Base-by-base conservation (phyloP, 1,140 invertebrate species). In the Pogonomyrmex californicus region DNA sequence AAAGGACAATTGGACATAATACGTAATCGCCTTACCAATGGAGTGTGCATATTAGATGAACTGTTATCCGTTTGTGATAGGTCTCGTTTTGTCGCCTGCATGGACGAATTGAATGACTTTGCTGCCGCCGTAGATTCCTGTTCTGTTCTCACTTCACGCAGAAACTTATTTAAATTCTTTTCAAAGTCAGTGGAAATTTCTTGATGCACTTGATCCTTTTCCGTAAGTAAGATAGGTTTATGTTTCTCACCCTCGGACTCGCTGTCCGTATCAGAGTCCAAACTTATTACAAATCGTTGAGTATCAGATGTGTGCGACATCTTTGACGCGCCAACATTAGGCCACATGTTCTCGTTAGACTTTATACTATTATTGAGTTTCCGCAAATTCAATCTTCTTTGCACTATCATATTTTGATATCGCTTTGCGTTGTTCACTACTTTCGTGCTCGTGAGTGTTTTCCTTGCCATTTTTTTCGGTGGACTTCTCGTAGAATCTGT, bases 261-360 rank as follows among this genome's bases (percentile, higher is more conserved):
- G 77, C 92, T 95, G 10, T 95, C 95, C 1, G 94, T 91, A 38
- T 95, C 95, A 1, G 93, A 92, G 4, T 91, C 94, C 1, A 95
- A 86, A 86, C 79, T 93, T 23, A 95, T 95, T 5, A 95, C 90
- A 75, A 95, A 91, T n/a, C 93, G 77, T 60, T 93, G 86, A 3
- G 85, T 85, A 0, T 91, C 92, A 30, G 49, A 33, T 14, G 68
- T 51, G 54, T 73, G 68, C 12, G 73, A 56, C 12, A 65, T 38
- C 23, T 92, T 92, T 41, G 88, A 66, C 58, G 89, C 86, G 10
- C 60, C 87, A n/a, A 76, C 71, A 12, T 60, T 78, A 6, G 63
- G 23, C 17, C 87, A 85, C 0, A 71, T 14, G 65, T 71, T 87
- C 7, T 83, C 88, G 56, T 23, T 38, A 2, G 81, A 58, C 58